Evolutionary conservation across 1,140 invertebrate genomes (phyloP), one percentile per base, ranked within the genome.

Genomic region (Neodiprion pinetum): DNA sequence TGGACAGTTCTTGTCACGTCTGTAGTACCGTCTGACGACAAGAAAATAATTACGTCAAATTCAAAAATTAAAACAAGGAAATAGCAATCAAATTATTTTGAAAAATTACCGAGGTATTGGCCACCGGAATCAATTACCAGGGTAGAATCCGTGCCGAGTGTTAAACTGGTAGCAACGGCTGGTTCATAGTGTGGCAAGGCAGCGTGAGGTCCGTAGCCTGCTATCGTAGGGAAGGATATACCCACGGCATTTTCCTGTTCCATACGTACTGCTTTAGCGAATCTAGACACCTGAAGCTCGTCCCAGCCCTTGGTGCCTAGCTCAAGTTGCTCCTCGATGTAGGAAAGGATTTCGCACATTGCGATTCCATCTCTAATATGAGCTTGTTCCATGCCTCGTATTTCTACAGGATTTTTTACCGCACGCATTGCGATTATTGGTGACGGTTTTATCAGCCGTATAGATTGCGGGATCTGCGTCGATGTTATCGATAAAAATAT

Each of bases 1-100:
- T 98, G 96, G 9, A 98, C 87, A 0, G 97, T 99, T 74, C 98
- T 90, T 0, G 97, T 97, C 0, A 98, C 94, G 82, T 98, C 96
- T 0, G 97, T 99, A 1, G 97, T 98, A 53, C 97, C 97, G 89
- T 98, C 96, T 91, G 75, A 9, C 78, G 84, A 72, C 9, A 61
- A 61, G 9, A 12, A 17, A 14, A 61, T 12, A 61, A 61, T 17
- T 61, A 17, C 5, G 9, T 61, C 53, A 61, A 14, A 61, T 61
- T 17, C 11, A 61, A 40, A 61, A 61, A 61, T 61, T 5, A 9
- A 61, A 5, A 61, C n/a, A 61, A 61, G 9, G 5, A 53, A 61
- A 61, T 9, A 5, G 53, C 53, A 40, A 40, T 8, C 5, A 40
- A 40, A 40, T 40, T 40, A 40, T 40, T 40, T 40, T 40, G 5